Percentiles rank a stretch among this genome's conserved stretches.
These are phyloP conservation scores for Diaprepes abbreviatus DNA, from an alignment of 2,888 invertebrate genomes.

Conservation along the genomic window DNA sequence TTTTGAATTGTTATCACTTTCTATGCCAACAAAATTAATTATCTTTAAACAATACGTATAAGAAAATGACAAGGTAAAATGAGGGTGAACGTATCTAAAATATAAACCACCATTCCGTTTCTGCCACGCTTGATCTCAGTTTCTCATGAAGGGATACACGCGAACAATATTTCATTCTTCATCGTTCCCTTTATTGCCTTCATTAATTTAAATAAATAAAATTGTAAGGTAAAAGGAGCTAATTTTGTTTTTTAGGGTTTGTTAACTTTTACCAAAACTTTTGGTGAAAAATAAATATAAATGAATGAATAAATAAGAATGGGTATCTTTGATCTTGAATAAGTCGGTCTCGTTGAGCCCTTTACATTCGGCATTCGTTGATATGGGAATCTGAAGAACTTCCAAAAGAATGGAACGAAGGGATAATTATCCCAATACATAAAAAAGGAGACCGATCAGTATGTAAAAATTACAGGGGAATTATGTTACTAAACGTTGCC, in stretches of 20 bases:
- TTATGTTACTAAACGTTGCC: no score
- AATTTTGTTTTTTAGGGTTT: not conserved
- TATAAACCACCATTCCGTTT: not conserved
- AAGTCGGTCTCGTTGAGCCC: no score
- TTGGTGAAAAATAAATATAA: no score
- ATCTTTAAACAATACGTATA: not conserved
- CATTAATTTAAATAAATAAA: not conserved
- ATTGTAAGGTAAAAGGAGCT: not conserved
- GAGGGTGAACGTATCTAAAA: not conserved
- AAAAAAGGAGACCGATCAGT: no score
- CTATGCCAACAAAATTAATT: not conserved
- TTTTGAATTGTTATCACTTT: not conserved
- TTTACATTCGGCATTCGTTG: no score
- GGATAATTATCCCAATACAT: no score
- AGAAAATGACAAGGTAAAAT: not conserved
- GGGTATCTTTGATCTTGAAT: no score
- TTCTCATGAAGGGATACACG: not conserved
- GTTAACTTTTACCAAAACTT: no score
- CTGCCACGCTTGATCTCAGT: not conserved
- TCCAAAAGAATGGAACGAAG: no score
- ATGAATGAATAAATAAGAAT: no score
- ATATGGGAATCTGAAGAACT: no score
- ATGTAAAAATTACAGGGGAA: no score
- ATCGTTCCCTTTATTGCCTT: not conserved
- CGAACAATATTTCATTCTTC: not conserved